phyloP scores from a whole-genome alignment of 2,888 invertebrate genomes.

The Tanypteryx hageni region DNA sequence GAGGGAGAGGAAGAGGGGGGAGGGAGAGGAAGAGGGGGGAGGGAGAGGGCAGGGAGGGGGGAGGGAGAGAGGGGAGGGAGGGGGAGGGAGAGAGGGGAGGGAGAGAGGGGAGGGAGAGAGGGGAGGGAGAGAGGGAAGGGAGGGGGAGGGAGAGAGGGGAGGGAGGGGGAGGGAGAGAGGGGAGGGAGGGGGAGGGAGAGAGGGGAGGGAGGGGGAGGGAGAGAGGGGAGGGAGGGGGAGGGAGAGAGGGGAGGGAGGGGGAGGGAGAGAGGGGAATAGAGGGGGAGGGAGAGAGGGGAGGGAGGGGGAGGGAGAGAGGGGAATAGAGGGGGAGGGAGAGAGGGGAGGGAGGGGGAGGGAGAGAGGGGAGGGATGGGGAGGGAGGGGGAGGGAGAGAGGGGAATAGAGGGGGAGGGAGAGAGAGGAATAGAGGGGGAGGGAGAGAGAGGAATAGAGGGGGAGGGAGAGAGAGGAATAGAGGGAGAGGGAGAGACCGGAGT shows the following conservation, averaged over 20 bases:
- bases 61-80: constrained; percentile 58
- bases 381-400: constrained; percentile 48
- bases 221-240: constrained; percentile 57
- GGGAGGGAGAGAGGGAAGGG: constrained; percentile 53
- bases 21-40: constrained; percentile 51
- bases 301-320: neutral
- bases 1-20: constrained; percentile 56
- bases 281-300: constrained; percentile 63
- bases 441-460: constrained; percentile 43
- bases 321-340: neutral
- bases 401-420: constrained; percentile 48
- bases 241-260: constrained; percentile 53
- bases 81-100: constrained; percentile 58
- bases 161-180: constrained; percentile 53
- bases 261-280: neutral
- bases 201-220: constrained; percentile 57
- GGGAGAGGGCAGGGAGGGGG: constrained; percentile 10
- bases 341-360: constrained; percentile 57
- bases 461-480: constrained; percentile 64
- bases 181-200: constrained; percentile 42
- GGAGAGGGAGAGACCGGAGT: constrained; percentile 20
- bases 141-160: too few relatives aligned
- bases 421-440: constrained; percentile 60
- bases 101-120: constrained; percentile 41
- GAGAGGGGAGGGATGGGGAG: constrained; percentile 58